Conservation (phyloP, 1,140 invertebrate species). For the Trichonephila clavipes region DNA sequence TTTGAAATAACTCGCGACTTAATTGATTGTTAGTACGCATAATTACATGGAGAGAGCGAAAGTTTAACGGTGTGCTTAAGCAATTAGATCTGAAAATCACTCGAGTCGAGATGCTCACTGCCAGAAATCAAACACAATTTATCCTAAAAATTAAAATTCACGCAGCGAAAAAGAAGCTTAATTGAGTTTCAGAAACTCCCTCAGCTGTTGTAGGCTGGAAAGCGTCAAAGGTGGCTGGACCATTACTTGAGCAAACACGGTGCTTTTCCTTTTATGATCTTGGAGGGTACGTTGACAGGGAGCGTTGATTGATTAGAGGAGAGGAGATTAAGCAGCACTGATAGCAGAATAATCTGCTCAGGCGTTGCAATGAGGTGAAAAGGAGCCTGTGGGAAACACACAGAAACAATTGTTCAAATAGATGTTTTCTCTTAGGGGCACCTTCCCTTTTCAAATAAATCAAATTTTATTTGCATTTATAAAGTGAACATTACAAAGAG, state of each 20-base stretch:
- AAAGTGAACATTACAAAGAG: no score
- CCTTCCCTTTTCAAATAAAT: no score
- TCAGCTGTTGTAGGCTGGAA: background rate
- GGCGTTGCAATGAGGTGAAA: no score
- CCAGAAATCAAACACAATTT: background rate
- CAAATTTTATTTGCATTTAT: no score
- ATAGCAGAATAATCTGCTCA: background rate
- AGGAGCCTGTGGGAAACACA: no score
- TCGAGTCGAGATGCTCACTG: background rate
- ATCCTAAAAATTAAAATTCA: background rate
- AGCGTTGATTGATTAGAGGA: background rate
- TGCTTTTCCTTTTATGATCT: background rate
- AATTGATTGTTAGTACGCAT: background rate
- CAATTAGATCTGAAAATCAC: background rate
- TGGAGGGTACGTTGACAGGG: background rate
- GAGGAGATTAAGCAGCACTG: background rate
- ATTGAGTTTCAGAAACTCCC: background rate
- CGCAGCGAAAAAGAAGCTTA: background rate
- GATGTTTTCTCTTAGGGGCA: no score
- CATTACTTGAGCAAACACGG: slow-evolving; percentile 11
- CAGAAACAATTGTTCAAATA: no score
- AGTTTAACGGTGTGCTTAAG: background rate
- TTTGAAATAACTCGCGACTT: background rate
- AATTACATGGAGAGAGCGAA: background rate
- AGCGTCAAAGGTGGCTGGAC: slow-evolving; percentile 7